Base-by-base conservation (phyloP, 2,888 invertebrate species). In the Ichneumoninae sp. region DNA sequence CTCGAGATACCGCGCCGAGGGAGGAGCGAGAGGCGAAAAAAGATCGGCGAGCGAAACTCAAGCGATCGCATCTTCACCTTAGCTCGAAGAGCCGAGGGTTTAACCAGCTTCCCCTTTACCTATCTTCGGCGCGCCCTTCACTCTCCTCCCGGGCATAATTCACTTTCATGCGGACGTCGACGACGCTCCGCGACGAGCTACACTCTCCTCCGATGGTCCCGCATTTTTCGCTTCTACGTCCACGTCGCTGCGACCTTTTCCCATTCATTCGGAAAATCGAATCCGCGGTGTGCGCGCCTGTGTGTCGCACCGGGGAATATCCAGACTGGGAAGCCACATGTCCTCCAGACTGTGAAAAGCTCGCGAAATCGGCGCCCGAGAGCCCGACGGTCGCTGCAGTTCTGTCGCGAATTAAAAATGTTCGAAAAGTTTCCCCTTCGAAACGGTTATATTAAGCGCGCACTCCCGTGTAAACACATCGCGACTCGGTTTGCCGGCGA, bases 321-420 rank as follows among this genome's bases (percentile, higher is more conserved):
- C 47, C 10, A 6, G 50, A 36, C 57, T 57, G 13, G 30, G 30
- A 75, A 65, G 50, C 30, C 50, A 47, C 63, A 3, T 63, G 74
- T 69, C 19, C 69, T 78, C 33, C 47, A 70, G 60, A 69, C 77
- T 70, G 69, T 63, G 60, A 78, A 70, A 69, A 44, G 30, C 60
- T 44, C 60, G 60, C 44, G 57, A 16, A 16, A 78, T 10, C 30
- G 47, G 50, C 10, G 44, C 8, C 16, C 19, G 30, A 40, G 16
- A n/a, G 16, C 54, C n/a, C 36, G 40, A n/a, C n/a, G 22, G 19
- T 44, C 50, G 65, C 4, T 22, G 65, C 74, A 19, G 13, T 77
- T 78, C 50, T 78, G 30, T 10, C 47, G 44, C 44, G 50, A 78
- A 78, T 78, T 50, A 78, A 69, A 78, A 78, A 19, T 60, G 6